These are phyloP conservation scores for Brachionus asplanchnoidis DNA, from an alignment of 1,140 invertebrate species.

Conservation along the genomic window DNA sequence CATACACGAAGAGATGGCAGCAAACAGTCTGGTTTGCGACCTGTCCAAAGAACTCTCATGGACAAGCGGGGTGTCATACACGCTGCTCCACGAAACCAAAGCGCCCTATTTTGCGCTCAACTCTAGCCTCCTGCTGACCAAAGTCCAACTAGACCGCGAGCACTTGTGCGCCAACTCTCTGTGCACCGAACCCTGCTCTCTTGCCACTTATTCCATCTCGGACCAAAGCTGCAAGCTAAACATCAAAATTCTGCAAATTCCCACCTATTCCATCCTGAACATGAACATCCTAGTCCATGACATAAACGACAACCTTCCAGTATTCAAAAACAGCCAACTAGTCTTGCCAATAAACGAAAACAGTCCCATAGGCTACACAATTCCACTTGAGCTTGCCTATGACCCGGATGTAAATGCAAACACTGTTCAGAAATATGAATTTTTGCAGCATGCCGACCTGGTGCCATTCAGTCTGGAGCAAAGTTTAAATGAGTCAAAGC, in stretches of 20 bases:
- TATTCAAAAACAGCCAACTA: neutral
- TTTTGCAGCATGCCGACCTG: neutral
- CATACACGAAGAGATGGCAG: neutral
- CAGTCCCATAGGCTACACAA: neutral
- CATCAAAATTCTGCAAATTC: constrained; percentile 10
- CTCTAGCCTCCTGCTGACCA: neutral
- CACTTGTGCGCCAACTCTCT: neutral
- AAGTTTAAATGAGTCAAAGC: constrained; percentile 18
- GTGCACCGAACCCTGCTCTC: neutral
- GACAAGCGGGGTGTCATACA: neutral
- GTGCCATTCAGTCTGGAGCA: neutral
- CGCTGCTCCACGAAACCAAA: neutral
- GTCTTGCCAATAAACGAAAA: constrained; percentile 26
- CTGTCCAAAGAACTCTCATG: neutral
- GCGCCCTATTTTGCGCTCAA: neutral
- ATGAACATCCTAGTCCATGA: constrained; percentile 30
- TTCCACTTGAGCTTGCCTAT: constrained; percentile 20
- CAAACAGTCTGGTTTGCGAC: neutral
- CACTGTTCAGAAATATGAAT: constrained; percentile 1
- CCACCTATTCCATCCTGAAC: neutral
- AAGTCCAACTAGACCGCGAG: neutral
- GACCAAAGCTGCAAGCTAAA: constrained; percentile 2
- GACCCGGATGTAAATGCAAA: neutral
- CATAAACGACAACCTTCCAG: constrained; percentile 33
- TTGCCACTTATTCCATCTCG: neutral